phyloP scores from a whole-genome alignment of 2,797 vertebrate genomes.

The Phalloptychus januarius region DNA sequence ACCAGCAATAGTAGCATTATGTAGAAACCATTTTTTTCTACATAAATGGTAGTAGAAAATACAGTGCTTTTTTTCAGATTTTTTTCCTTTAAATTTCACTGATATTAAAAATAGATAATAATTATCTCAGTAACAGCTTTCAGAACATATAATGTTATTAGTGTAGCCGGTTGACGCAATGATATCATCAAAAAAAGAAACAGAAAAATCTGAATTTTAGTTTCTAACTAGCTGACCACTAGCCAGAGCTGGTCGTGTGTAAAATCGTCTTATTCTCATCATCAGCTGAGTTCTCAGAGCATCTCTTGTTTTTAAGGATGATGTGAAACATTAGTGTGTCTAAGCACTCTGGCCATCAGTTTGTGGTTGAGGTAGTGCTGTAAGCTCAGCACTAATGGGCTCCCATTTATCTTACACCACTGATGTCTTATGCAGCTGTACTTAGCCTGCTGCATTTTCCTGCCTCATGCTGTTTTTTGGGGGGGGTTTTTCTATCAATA shows the following conservation, averaged over 20 bases:
- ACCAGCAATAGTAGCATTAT: too few relatives aligned
- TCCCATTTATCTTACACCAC: constrained; percentile 9
- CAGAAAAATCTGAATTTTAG: not conserved
- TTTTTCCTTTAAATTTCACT: not conserved
- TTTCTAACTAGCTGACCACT: not conserved
- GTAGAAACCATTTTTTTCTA: not conserved
- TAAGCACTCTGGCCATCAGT: constrained; percentile 7
- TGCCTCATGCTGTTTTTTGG: not conserved
- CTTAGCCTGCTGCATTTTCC: not conserved
- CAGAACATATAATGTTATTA: not conserved
- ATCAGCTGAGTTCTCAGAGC: not conserved
- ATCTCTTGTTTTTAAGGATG: not conserved
- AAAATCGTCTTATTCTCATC: not conserved
- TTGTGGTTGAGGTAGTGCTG: constrained; percentile 10
- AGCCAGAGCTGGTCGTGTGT: not conserved
- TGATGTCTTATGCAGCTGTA: constrained; percentile 2
- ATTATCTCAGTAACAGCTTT: not conserved
- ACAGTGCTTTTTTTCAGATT: not conserved
- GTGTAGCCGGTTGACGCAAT: not conserved
- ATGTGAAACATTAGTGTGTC: not conserved
- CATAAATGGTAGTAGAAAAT: not conserved
- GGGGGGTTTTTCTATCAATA: not conserved
- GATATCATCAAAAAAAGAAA: not conserved
- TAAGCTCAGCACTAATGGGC: constrained; percentile 6
- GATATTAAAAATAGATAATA: not conserved